Evolutionary conservation across 2,113 vertebrate species (phyloP).

Genomic region (Pomatostomus ruficeps): DNA sequence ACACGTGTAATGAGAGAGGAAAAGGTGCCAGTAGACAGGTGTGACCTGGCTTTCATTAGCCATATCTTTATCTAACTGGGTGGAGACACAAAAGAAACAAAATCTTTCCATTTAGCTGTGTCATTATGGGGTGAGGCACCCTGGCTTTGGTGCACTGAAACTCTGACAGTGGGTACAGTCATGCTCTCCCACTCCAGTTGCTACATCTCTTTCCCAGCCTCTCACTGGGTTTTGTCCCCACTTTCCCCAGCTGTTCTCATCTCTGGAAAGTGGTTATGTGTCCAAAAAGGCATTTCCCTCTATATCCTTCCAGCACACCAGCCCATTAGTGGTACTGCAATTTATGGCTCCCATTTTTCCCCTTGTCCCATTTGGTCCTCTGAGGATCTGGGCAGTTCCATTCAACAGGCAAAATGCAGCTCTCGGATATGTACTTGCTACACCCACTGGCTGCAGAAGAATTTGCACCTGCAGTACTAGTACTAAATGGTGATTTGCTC

Average conservation of each 20-base stretch:
- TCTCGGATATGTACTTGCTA: accelerated
- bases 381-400: background rate
- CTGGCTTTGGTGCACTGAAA: slow-evolving; percentile 53
- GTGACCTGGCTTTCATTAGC: slow-evolving; percentile 53
- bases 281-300: background rate
- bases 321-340: accelerated
- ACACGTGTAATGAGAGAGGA: slow-evolving; percentile 5
- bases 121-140: slow-evolving; percentile 58
- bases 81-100: slow-evolving; percentile 55
- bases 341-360: background rate
- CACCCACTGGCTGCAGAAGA: background rate
- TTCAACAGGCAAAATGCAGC: background rate
- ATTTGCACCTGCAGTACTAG: background rate
- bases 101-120: slow-evolving; percentile 59
- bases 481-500: background rate
- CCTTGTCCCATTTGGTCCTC: background rate
- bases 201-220: slow-evolving; percentile 16
- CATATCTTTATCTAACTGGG: slow-evolving; percentile 56
- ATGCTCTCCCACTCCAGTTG: slow-evolving; percentile 41
- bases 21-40: slow-evolving; percentile 60
- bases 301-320: background rate
- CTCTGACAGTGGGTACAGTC: slow-evolving; percentile 57
- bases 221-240: background rate
- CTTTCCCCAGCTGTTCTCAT: background rate
- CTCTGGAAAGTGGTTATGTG: background rate